These are phyloP conservation scores for Drosophila ironensis DNA, from an alignment of 1,140 invertebrate species.

Conservation along the genomic window DNA sequence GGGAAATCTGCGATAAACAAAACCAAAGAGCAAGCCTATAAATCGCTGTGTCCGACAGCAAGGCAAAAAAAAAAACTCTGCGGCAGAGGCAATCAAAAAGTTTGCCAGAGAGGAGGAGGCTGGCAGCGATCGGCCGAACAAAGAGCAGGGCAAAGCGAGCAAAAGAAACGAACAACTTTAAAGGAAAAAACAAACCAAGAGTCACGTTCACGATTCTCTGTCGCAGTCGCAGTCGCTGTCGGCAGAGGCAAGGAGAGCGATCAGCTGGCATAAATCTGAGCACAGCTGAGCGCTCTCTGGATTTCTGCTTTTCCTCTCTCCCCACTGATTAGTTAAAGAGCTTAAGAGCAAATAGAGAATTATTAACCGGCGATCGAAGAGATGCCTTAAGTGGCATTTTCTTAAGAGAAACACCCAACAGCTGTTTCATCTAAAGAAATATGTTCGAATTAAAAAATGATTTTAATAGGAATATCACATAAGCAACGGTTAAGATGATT, in stretches of 20 bases:
- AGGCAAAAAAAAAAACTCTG: no score
- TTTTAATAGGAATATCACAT: no score
- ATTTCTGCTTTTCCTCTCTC: background rate
- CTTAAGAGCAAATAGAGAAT: background rate
- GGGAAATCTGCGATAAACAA: slow-evolving; percentile 71
- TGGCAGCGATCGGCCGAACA: slow-evolving; percentile 56
- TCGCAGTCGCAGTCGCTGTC: background rate
- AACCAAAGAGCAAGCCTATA: slow-evolving; percentile 59
- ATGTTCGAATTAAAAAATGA: no score
- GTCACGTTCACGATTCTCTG: slow-evolving; percentile 62
- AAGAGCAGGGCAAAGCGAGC: slow-evolving; percentile 35
- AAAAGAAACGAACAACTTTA: slow-evolving; percentile 12
- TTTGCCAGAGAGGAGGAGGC: slow-evolving; percentile 34
- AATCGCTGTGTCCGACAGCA: slow-evolving; percentile 13
- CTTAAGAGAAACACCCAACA: background rate
- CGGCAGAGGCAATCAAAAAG: slow-evolving; percentile 42
- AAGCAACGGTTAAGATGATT: no score
- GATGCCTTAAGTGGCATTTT: background rate
- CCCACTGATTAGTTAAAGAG: no score
- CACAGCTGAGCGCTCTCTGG: slow-evolving; percentile 10
- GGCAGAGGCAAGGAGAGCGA: slow-evolving; percentile 22
- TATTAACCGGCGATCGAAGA: background rate
- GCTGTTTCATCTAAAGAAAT: no score
- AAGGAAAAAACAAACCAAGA: slow-evolving; percentile 17
- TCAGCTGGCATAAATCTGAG: slow-evolving; percentile 28